These are phyloP conservation scores for Phortica magna DNA, from an alignment of 2,888 invertebrate species.

Conservation along the genomic window DNA sequence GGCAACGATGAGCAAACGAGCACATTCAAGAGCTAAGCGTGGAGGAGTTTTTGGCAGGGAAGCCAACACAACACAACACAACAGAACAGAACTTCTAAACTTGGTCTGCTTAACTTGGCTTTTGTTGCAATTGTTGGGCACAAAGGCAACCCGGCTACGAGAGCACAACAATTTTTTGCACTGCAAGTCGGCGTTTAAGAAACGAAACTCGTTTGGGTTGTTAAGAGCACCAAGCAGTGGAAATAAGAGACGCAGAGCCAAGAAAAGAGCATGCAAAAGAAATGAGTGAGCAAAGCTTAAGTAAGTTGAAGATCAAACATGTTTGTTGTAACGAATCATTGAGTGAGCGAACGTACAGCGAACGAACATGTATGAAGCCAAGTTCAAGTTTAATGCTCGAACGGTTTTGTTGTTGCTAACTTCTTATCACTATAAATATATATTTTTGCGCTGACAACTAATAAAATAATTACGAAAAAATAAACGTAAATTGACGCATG, in stretches of 20 bases:
- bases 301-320: not conserved
- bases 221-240: slow-evolving; percentile 25
- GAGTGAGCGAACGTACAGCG: not conserved
- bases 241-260: not conserved
- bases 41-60: slow-evolving; percentile 54
- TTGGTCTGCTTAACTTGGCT: slow-evolving; percentile 1
- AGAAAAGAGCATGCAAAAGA: slow-evolving; percentile 27
- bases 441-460: not conserved
- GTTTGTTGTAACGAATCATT: not conserved
- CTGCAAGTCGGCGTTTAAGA: not conserved
- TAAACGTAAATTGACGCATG: not conserved
- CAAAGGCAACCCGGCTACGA: not conserved
- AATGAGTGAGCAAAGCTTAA: slow-evolving; percentile 6
- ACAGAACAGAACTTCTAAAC: slow-evolving; percentile 6
- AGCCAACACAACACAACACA: not conserved
- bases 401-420: no score
- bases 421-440: not conserved
- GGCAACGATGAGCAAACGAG: not conserved
- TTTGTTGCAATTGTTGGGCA: not conserved
- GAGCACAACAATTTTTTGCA: not conserved
- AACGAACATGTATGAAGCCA: not conserved
- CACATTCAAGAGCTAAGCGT: slow-evolving; percentile 46
- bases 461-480: slow-evolving; percentile 6
- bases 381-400: not conserved
- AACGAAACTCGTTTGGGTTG: slow-evolving; percentile 43